Base-by-base conservation (phyloP, 1,140 invertebrate species). In the Bombus haemorrhoidalis region DNA sequence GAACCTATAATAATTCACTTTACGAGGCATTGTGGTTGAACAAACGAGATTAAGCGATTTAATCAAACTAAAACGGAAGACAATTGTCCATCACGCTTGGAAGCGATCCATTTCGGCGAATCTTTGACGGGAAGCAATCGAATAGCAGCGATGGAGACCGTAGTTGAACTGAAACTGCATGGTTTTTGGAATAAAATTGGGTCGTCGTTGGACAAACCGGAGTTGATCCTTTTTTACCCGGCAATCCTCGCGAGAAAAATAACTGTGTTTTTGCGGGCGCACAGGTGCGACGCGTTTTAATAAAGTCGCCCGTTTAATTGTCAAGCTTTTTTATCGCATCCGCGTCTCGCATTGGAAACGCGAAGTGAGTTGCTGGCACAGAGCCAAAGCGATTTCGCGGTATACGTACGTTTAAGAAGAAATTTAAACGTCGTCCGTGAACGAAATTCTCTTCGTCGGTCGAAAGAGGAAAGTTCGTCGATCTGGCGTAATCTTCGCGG, bases 281-380 rank as follows among this genome's bases (percentile, higher is more conserved):
- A 32, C 83, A 85, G 76, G 64, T 85, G 75, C 66, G 32, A 62
- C 75, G 76, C 66, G 83, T 85, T 85, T 85, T 85, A 85, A 85
- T 85, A 80, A 85, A 83, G 81, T 83, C 66, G 81, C 34, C 53
- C 74, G 81, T 83, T 83, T 83, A 83, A 83, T 83, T 83, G 81
- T 83, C 74, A 69, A 53, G 34, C 37, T 77, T 68, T 77, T 77
- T 77, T 83, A 57, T 83, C 72, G 69, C 43, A 8, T 39, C 12
- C 34, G 62, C 59, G 28, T 53, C 32, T 53, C 34, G 43, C 81
- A 62, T n/a, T 53, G 47, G 57, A 32, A 72, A 83, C 53, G 32
- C 15, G 39, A 39, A 6, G 53, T 12, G 32, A 9, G 57, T 32
- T 39, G 64, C 13, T 22, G 13, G 62, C 43, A 34, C 43, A 3